Evolutionary conservation across 1,140 invertebrate species (phyloP).

Genomic region (Augochlora pura): DNA sequence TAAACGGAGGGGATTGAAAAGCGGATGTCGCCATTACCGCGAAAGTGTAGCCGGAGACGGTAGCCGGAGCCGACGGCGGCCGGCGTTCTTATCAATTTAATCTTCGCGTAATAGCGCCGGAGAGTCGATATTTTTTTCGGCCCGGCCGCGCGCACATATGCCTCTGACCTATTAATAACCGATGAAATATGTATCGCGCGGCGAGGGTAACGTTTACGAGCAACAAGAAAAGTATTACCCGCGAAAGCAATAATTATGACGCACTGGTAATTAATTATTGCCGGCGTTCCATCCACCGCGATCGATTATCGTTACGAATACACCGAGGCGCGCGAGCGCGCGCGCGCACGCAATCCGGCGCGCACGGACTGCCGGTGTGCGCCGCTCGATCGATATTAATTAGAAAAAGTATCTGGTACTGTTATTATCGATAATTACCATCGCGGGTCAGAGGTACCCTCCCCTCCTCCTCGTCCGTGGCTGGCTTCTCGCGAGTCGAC

Average conservation of each 20-base stretch:
- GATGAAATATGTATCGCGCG: slow-evolving; percentile 21
- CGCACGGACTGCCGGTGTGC: background rate
- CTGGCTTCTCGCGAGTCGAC: background rate
- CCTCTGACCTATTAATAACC: slow-evolving; percentile 55
- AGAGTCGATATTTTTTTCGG: background rate
- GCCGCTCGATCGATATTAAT: slow-evolving; percentile 40
- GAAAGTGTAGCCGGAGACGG: slow-evolving; percentile 6
- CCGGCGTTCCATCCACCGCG: slow-evolving; percentile 19
- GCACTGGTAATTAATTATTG: slow-evolving; percentile 54
- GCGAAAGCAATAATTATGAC: slow-evolving; percentile 54
- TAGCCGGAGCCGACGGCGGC: background rate
- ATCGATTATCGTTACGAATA: slow-evolving; percentile 58
- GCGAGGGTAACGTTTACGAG: slow-evolving; percentile 33
- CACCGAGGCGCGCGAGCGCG: background rate
- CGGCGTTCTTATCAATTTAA: slow-evolving; percentile 47
- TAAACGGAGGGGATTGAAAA: too few relatives aligned
- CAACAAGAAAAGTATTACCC: slow-evolving; percentile 34
- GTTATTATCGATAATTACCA: slow-evolving; percentile 60
- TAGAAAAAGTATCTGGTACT: slow-evolving; percentile 33
- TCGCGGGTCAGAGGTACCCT: slow-evolving; percentile 14
- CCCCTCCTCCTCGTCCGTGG: background rate
- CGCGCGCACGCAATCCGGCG: background rate
- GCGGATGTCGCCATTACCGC: background rate
- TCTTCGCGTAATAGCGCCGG: slow-evolving; percentile 41
- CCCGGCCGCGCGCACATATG: background rate